Evolutionary conservation across 2,797 vertebrate species (phyloP).

Genomic region (Nyctalus aviator): DNA sequence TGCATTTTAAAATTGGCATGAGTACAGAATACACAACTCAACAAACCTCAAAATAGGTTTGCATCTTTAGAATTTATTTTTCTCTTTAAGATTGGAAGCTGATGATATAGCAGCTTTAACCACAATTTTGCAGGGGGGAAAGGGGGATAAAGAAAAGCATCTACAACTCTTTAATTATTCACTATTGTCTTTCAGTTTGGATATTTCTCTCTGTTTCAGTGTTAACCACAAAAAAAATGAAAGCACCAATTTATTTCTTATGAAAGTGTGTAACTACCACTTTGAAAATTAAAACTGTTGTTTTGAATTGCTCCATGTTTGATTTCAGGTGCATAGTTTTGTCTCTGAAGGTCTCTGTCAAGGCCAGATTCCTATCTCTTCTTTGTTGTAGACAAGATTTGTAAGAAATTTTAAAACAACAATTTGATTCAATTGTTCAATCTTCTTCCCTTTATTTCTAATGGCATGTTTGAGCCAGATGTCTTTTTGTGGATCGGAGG

Average conservation of each 20-base stretch:
- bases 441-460: constrained; percentile 15
- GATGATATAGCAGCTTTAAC: neutral
- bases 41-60: neutral
- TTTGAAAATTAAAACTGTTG: neutral
- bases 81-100: neutral
- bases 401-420: constrained; percentile 55
- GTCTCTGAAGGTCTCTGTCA: neutral
- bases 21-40: neutral
- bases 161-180: neutral
- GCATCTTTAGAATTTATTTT: neutral
- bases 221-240: neutral
- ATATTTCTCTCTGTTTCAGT: neutral
- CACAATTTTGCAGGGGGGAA: neutral
- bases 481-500: constrained; percentile 56
- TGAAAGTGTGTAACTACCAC: neutral
- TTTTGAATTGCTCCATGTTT: constrained; percentile 49
- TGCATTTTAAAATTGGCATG: neutral
- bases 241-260: neutral
- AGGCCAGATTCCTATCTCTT: neutral
- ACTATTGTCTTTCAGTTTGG: neutral
- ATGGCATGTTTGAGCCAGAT: constrained; percentile 45
- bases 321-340: neutral
- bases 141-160: neutral
- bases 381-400: constrained; percentile 45
- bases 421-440: constrained; percentile 17